Evolutionary conservation across 2,888 invertebrate species (phyloP).

Genomic region (Xestia ashworthii): DNA sequence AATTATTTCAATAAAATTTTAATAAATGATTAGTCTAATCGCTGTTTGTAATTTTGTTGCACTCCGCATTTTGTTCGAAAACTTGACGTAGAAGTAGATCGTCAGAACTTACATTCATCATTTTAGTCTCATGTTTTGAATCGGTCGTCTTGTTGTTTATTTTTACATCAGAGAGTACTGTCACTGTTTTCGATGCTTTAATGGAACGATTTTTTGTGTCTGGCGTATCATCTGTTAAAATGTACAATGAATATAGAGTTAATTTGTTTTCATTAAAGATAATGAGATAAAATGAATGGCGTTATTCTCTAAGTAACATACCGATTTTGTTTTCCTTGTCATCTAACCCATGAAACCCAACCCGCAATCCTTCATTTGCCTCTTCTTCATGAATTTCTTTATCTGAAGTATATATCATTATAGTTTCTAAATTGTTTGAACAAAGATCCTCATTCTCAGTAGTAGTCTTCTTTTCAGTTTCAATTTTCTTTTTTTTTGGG

Average conservation of each 20-base stretch:
- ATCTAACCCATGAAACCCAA: conserved; percentile 3
- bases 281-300: background rate
- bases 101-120: conserved; percentile 26
- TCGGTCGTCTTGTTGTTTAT: conserved; percentile 31
- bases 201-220: background rate
- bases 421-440: conserved; percentile 4
- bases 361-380: background rate
- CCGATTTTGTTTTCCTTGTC: conserved; percentile 6
- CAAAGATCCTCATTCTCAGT: conserved; percentile 10
- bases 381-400: background rate
- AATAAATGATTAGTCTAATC: background rate
- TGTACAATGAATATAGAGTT: no score
- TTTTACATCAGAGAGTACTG: conserved; percentile 32
- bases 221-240: no score
- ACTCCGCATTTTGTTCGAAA: background rate
- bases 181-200: conserved; percentile 24
- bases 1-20: no score
- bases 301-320: conserved; percentile 2
- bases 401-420: background rate
- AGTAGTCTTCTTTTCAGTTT: conserved; percentile 3
- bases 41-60: background rate
- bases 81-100: background rate
- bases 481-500: conserved; percentile 4
- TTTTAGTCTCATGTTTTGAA: conserved; percentile 38
- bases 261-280: background rate